A percentile compares a stretch with the other conserved stretches of the same genome.
phyloP scores from a whole-genome alignment of 2,888 invertebrate species.

The Pristionchus japonicus region DNA sequence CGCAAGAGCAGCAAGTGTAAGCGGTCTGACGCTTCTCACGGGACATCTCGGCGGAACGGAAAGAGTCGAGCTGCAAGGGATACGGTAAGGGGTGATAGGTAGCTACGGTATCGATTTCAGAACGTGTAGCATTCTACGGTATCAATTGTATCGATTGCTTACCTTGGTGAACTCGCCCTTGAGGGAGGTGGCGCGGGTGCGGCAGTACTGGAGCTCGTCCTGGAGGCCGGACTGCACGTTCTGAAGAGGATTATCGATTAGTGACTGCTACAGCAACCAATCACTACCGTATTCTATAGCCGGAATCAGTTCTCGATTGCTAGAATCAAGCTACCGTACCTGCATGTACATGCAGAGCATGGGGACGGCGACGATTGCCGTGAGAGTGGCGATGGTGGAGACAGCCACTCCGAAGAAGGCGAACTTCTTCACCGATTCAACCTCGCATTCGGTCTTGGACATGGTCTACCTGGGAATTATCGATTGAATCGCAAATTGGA shows the following conservation, averaged over 20 bases:
- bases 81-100: not conserved
- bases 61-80: slow-evolving; percentile 40
- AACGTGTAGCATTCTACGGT: not conserved
- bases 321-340: not conserved
- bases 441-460: slow-evolving; percentile 58
- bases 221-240: slow-evolving; percentile 68
- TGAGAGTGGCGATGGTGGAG: slow-evolving; percentile 60
- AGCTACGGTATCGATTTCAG: no score
- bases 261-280: no score
- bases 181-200: slow-evolving; percentile 60
- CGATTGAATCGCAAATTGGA: not conserved
- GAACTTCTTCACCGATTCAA: slow-evolving; percentile 68
- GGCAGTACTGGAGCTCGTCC: slow-evolving; percentile 70
- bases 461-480: slow-evolving; percentile 8
- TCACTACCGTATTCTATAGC: not conserved
- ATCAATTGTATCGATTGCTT: not conserved
- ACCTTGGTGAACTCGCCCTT: slow-evolving; percentile 65
- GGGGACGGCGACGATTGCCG: slow-evolving; percentile 63
- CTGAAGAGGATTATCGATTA: slow-evolving; percentile 49
- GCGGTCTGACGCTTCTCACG: slow-evolving; percentile 48
- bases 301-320: not conserved
- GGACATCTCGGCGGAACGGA: not conserved
- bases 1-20: slow-evolving; percentile 47
- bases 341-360: slow-evolving; percentile 67
- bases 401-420: slow-evolving; percentile 72